Evolutionary conservation across 2,888 invertebrate species (phyloP), one percentile per base, ranked within the genome.

Genomic region (Listrodromus nycthemerus): DNA sequence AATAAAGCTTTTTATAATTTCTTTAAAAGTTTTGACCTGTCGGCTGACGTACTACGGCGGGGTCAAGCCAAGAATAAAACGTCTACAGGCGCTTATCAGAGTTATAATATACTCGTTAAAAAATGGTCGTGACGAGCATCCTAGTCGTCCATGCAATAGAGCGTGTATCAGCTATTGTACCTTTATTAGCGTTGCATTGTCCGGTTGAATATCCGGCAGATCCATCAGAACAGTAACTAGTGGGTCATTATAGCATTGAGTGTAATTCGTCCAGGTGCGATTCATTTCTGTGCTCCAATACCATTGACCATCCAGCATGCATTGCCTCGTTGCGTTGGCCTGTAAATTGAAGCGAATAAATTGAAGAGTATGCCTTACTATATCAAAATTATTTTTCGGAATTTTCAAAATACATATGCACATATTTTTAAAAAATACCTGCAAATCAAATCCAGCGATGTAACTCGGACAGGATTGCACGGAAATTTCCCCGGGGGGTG

Each of bases 191-290:
- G 89, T 88, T 41, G 85, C 89, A 80, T 93, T 93, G 81, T 90
- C 89, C 16, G 89, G 85, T n/a, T 91, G 89, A 2, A 89, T 80
- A 63, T 88, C 89, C 24, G 89, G 83, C 79, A 93, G 80, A 24
- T 92, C 89, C 89, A 94, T 89, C 58, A 93, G 85, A 8, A 94
- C 90, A 27, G 94, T 94, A 33, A 94, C 93, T n/a, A 92, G 88
- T 24, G 90, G 88, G 13, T 91, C 91, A 27, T 89, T 91, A 81
- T 90, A 94, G 88, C 95, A 95, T 65, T 93, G 92, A 13, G 93
- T 93, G 89, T 94, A 95, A 90, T 95, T 95, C 74, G 94, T 94
- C 95, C 95, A 95, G 45, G 93, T 92, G 69, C 89, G 91, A 74
- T 93, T 92, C 58, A 90, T 91, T 52, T 91, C 92, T 10, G 89